Evolutionary conservation across 1,140 invertebrate species (phyloP), one percentile per base, ranked within the genome.

Genomic region (Archegozetes longisetosus): DNA sequence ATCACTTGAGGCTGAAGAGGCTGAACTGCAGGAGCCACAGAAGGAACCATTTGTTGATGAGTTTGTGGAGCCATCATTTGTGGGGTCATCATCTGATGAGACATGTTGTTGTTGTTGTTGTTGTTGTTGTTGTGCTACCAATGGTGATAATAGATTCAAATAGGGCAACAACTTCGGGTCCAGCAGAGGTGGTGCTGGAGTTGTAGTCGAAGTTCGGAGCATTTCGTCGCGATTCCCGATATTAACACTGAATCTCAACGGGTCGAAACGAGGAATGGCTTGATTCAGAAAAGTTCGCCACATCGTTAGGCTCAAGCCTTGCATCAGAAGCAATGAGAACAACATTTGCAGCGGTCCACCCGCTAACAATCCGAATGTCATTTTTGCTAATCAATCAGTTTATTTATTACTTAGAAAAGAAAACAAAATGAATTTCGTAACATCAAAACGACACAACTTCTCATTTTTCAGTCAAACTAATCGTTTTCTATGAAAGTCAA

Each of bases 241-340:
- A 6, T 40, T 40, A 40, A 40, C 46, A 20, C 47, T 20, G 40
- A 58, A 58, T 14, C 49, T 51, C 17, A 24, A 6, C 17, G 17
- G 17, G 24, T 52, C 46, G 14, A 26, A 25, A 29, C 20, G 24
- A 24, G 61, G 61, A 20, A 62, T 62, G 1, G 61, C 54, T 26
- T 51, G n/a, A 29, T 62, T 57, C 2, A 62, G 49, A 23, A 62
- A 62, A 26, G 52, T 32, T 17, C 61, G 46, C 55, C 55, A 62
- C 51, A 62, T 54, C n/a, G 61, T 59, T 20, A 62, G 20, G 27
- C 56, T 59, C 3, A 62, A 49, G 1, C 61, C 61, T 49, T 62
- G 61, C 61, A 62, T 62, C 6, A 62, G 14, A 26, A 62, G 24
- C 40, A 62, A 24, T 13, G 61, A 62, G 14, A 62, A 48, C 14